Evolutionary conservation across 1,140 invertebrate species (phyloP), one percentile per base, ranked within the genome.

Genomic region (Philopotamus ludificatus): DNA sequence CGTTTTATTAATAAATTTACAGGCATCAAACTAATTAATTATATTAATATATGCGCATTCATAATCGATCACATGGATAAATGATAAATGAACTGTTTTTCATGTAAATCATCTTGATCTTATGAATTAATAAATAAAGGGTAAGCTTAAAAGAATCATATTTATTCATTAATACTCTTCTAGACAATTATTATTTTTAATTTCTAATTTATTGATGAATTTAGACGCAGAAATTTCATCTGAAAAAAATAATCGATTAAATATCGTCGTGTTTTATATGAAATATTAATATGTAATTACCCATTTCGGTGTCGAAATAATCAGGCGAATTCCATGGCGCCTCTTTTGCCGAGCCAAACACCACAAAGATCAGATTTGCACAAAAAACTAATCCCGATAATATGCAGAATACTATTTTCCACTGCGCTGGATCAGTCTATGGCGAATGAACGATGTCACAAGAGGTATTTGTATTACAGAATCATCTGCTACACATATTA

Each of bases 361-460:
- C 22, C 4, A 69, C 25, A 15, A 66, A 69, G 23, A 69, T 39
- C 7, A 66, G 21, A 60, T 69, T 69, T 16, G 63, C 41, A 7
- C 45, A 15, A 28, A 66, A 66, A 8, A 44, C 54, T 7, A 69
- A 63, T 16, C 21, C 63, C 0, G 60, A 59, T 21, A 60, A 54
- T 23, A 69, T 50, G 20, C 42, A 69, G 59, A 69, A 69, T 16
- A 69, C 67, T 26, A 28, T 66, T 45, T 44, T 69, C 67, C 67
- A 69, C 41, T 69, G 67, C 12, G 34, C 12, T 4, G 51, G 59
- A 28, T 69, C 67, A 2, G 25, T 41, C 67, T 69, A 69, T 0
- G 39, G 20, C n/a, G n/a, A n/a, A n/a, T n/a, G n/a, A n/a, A n/a
- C n/a, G n/a, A n/a, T n/a, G n/a, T n/a, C n/a, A n/a, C n/a, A n/a